Conservation (phyloP, 2,113 vertebrate species). For the Heteronetta atricapilla region DNA sequence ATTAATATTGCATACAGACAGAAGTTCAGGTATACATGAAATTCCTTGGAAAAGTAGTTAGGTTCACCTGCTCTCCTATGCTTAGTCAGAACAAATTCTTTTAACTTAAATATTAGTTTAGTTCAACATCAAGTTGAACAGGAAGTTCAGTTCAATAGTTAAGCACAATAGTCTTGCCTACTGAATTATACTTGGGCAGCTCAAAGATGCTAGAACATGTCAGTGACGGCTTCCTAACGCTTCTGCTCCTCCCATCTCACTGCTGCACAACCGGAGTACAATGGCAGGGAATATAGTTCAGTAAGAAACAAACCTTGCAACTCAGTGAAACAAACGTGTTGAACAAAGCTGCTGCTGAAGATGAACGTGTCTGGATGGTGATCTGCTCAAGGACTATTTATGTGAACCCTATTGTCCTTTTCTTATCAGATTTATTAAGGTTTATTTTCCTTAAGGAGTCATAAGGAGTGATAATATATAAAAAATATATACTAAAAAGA, state of each 20-base stretch:
- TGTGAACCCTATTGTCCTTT: neutral
- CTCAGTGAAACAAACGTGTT: neutral
- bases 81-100: neutral
- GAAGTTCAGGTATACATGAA: neutral
- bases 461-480: neutral
- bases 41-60: neutral
- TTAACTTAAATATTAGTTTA: neutral
- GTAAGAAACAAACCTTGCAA: neutral
- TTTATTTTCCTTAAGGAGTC: neutral
- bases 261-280: neutral
- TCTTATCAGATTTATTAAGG: neutral
- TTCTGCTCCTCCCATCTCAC: neutral
- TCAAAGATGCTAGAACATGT: neutral
- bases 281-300: neutral
- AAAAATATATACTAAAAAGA: neutral
- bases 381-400: neutral
- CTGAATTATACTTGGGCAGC: neutral
- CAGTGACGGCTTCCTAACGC: neutral
- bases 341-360: neutral
- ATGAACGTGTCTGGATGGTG: neutral
- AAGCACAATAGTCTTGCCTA: fast-evolving
- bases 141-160: neutral
- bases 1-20: neutral
- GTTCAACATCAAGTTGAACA: neutral
- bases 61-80: neutral